Evolutionary conservation across 2,113 vertebrate genomes (phyloP).

Genomic region (Ochotona curzoniae): DNA sequence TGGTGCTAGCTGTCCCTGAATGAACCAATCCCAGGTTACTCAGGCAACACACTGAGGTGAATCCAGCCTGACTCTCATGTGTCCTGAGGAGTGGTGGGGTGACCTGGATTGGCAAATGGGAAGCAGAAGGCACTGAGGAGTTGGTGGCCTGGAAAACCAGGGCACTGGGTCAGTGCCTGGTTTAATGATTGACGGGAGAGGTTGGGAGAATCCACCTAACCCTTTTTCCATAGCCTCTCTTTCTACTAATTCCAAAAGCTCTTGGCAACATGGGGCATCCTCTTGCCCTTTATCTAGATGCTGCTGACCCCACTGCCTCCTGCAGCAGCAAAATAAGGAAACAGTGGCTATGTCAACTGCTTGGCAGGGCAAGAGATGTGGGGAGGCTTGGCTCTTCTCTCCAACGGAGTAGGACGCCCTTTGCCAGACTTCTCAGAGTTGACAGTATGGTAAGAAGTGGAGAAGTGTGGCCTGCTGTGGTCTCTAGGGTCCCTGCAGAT

Average conservation of each 20-base stretch:
- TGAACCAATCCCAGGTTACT: not conserved
- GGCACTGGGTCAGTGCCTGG: constrained; percentile 52
- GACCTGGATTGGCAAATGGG: constrained; percentile 51
- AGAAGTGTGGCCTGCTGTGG: not conserved
- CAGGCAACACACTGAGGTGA: not conserved
- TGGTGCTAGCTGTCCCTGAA: not conserved
- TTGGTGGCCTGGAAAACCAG: constrained; percentile 56
- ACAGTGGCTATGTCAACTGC: not conserved
- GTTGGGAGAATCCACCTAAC: not conserved
- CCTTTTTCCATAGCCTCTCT: not conserved
- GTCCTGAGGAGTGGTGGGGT: not conserved
- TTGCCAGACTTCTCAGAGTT: not conserved
- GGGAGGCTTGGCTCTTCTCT: not conserved
- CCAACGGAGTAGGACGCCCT: not conserved
- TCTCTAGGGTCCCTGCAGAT: not conserved
- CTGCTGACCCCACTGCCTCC: not conserved
- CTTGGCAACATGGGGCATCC: not conserved
- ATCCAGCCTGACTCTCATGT: not conserved
- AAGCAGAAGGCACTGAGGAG: not conserved
- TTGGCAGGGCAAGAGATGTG: no score
- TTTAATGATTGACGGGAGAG: constrained; percentile 53
- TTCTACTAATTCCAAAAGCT: not conserved
- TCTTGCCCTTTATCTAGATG: not conserved
- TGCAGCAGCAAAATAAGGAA: not conserved
- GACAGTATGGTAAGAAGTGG: not conserved